phyloP scores from a whole-genome alignment of 2,888 invertebrate species.

The Dichetophora obliterata region DNA sequence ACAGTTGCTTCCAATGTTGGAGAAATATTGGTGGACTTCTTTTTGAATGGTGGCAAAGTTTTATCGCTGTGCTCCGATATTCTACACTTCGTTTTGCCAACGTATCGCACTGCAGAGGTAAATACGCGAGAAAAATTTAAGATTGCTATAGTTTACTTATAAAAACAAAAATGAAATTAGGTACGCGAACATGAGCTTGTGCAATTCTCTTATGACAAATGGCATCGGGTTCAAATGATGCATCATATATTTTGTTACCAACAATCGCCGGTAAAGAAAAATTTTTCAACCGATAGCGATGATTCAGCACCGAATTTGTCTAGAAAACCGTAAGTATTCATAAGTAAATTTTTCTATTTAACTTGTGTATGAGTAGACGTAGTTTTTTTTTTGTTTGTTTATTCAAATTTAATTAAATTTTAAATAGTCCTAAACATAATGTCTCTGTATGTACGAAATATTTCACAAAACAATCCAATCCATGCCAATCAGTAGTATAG shows the following conservation, averaged over 20 bases:
- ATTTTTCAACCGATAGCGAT: slow-evolving; percentile 84
- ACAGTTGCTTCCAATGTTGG: slow-evolving; percentile 77
- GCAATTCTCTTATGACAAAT: slow-evolving; percentile 85
- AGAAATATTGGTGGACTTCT: slow-evolving; percentile 78
- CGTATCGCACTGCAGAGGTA: slow-evolving; percentile 87
- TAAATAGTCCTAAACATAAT: background rate
- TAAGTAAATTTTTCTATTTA: background rate
- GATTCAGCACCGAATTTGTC: slow-evolving; percentile 71
- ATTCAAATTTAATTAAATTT: background rate
- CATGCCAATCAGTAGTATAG: too few species aligned
- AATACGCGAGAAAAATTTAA: background rate
- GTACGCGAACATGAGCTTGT: slow-evolving; percentile 87
- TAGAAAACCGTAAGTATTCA: slow-evolving; percentile 68
- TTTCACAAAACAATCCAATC: too few species aligned
- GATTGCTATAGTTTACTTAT: background rate
- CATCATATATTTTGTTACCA: slow-evolving; percentile 92
- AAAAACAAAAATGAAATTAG: slow-evolving; percentile 64
- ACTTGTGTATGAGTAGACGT: background rate
- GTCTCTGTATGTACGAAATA: slow-evolving; percentile 40
- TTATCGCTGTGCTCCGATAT: slow-evolving; percentile 86
- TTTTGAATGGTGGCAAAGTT: slow-evolving; percentile 81
- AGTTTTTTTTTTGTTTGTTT: background rate
- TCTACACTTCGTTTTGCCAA: slow-evolving; percentile 81
- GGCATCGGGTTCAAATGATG: slow-evolving; percentile 87
- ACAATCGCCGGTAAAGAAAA: slow-evolving; percentile 85